Evolutionary conservation across 2,797 vertebrate genomes (phyloP).

Genomic region (Sylvia borin): DNA sequence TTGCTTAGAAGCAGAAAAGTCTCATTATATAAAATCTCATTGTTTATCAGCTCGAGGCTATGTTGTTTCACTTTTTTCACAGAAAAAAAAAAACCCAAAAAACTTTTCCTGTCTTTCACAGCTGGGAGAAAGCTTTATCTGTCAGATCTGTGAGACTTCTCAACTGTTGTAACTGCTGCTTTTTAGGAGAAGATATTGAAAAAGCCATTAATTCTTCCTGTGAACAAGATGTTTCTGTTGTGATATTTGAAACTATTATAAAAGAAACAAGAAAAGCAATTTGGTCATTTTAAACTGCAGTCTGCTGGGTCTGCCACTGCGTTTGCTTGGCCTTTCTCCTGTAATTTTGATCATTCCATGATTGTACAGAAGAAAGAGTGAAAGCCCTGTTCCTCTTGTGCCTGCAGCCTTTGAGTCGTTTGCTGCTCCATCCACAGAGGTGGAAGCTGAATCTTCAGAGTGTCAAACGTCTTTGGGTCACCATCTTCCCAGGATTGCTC

Average conservation of each 20-base stretch:
- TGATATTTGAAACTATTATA: not conserved
- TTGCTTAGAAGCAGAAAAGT: not conserved
- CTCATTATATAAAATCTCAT: constrained; percentile 2
- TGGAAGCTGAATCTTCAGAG: not conserved
- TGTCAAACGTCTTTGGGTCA: not conserved
- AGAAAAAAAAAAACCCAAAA: not conserved
- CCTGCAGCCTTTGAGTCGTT: not conserved
- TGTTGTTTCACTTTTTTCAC: not conserved
- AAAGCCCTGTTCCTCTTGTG: not conserved
- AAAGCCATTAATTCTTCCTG: not conserved
- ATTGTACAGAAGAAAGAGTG: not conserved
- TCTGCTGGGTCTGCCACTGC: not conserved
- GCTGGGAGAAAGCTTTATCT: not conserved
- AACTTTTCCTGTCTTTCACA: not conserved
- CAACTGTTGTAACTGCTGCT: not conserved
- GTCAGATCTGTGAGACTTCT: not conserved
- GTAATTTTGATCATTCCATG: not conserved
- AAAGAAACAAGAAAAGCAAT: not conserved
- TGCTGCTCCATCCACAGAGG: not conserved
- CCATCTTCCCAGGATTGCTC: not conserved
- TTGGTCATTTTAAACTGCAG: not conserved
- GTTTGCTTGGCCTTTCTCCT: not conserved
- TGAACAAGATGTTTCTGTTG: not conserved
- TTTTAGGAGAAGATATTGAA: not conserved
- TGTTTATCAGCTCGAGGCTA: constrained; percentile 24